phyloP scores from a whole-genome alignment of 2,888 invertebrate genomes.

The Drosophila imparisetae region DNA sequence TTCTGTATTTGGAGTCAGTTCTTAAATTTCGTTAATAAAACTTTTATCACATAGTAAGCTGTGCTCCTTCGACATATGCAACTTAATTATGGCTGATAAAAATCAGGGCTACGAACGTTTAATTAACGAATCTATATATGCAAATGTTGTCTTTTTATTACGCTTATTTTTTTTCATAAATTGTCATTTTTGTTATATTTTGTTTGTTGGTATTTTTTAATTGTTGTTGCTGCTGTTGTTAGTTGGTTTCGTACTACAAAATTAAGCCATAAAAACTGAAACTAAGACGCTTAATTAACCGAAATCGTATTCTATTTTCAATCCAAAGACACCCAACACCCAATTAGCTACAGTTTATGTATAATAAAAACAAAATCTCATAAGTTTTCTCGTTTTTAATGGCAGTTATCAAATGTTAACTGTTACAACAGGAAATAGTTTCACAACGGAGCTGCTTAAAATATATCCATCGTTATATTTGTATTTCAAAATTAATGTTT shows the following conservation, averaged over 20 bases:
- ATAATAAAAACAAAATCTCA: conserved; percentile 54
- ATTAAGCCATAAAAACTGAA: conserved; percentile 72
- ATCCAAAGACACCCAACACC: conserved; percentile 56
- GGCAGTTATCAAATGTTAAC: conserved; percentile 70
- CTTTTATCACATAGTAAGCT: conserved; percentile 57
- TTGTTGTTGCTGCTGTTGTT: conserved; percentile 26
- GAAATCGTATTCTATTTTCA: conserved; percentile 56
- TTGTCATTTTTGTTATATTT: conserved; percentile 69
- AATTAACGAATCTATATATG: conserved; percentile 78
- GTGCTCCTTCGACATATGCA: conserved; percentile 59
- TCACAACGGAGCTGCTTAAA: conserved; percentile 39
- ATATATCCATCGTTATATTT: conserved; percentile 48
- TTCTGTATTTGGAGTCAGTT: conserved; percentile 44
- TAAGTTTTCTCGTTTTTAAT: conserved; percentile 59
- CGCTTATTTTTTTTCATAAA: conserved; percentile 64
- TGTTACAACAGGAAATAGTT: conserved; percentile 54
- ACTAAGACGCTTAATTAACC: conserved; percentile 70
- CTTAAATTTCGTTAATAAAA: conserved; percentile 67
- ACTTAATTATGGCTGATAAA: conserved; percentile 71
- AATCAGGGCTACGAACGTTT: conserved; percentile 54
- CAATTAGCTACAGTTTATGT: conserved; percentile 71
- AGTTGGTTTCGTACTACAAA: conserved; percentile 52
- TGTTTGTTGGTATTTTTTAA: conserved; percentile 26
- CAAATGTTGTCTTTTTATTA: conserved; percentile 67
- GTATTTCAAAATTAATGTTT: conserved; percentile 52